Base-by-base conservation (phyloP, 2,113 vertebrate genomes). In the Syngnathus scovelli region DNA sequence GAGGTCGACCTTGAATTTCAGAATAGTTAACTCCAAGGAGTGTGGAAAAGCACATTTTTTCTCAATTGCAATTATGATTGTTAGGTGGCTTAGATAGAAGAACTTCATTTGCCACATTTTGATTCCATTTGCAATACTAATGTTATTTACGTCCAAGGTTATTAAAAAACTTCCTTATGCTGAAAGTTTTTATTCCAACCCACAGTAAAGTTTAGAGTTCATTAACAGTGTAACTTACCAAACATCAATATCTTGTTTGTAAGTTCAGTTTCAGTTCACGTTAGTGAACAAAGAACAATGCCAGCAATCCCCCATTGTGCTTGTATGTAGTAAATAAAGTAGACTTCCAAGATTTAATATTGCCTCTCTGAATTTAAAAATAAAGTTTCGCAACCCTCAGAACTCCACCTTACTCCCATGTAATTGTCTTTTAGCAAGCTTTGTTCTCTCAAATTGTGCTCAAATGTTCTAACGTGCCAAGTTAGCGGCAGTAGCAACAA, bases 381-480 rank as follows among this genome's bases (percentile, higher is more conserved):
- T 64, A 75, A 82, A 86, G 78, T 88, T 89, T 79, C 80, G 67
- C 79, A 85, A 81, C 78, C 81, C 69, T 68, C 65, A 80, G 70
- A 86, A 82, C 71, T 81, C 85, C 82, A 88, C 86, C 82, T 85
- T 67, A 67, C 75, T 76, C 81, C 78, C 71, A 81, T 84, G 80
- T 79, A 60, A 75, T 84, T 85, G 86, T 87, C 82, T 86, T 77
- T 82, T 76, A 68, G 74, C 72, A 19, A 8, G 51, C 85, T 90
- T 90, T 91, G 84, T 89, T 90, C 84, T 86, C 74, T 59, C 66
- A 78, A 86, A 89, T 88, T 82, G 76, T 75, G 78, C 81, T 83
- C 75, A 77, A 81, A 83, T 81, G 79, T 87, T 82, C 80, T 86
- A 77, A 80, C 78, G 68, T 79, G 82, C 81, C 76, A 77, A 33